A percentile compares a stretch with the other conserved stretches of the same genome.
Evolutionary conservation across 2,113 vertebrate species (phyloP).

Genomic region (Pontoporia blainvillei): DNA sequence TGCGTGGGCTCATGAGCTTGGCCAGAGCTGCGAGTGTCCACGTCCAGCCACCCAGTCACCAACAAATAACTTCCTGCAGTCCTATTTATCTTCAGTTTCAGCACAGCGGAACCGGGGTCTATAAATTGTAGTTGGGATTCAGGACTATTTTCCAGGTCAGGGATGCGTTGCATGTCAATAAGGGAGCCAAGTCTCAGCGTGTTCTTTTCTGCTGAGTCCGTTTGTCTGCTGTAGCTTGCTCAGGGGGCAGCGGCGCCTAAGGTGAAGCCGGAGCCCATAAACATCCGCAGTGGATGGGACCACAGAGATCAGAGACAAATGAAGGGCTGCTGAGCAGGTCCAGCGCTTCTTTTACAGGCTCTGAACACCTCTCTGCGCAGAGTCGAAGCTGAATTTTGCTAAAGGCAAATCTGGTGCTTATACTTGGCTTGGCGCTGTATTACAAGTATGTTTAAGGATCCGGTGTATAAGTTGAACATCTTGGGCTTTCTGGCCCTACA

Average conservation of each 20-base stretch:
- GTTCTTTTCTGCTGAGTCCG: constrained; percentile 15
- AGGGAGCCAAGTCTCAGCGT: not conserved
- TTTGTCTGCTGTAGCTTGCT: constrained; percentile 44
- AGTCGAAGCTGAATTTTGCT: constrained; percentile 66
- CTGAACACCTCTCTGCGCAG: constrained; percentile 56
- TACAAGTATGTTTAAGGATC: constrained; percentile 56
- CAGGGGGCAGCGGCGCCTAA: constrained; percentile 38
- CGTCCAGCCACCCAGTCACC: not conserved
- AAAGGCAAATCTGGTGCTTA: constrained; percentile 1
- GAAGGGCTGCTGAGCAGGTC: constrained; percentile 47
- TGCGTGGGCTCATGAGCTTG: not conserved
- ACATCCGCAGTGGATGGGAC: constrained; percentile 62
- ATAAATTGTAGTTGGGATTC: constrained; percentile 52
- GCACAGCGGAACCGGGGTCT: not conserved
- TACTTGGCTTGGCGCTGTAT: not conserved
- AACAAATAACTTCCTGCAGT: constrained; percentile 40
- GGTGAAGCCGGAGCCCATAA: constrained; percentile 56
- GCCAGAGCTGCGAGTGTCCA: not conserved
- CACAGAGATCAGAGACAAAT: constrained; percentile 64
- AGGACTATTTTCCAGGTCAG: constrained; percentile 62
- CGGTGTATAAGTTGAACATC: constrained; percentile 37
- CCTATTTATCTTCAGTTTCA: constrained; percentile 48
- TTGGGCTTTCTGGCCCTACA: not conserved
- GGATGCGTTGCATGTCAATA: constrained; percentile 17
- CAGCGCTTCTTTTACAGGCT: constrained; percentile 41